A percentile compares a stretch with the other conserved stretches of the same genome.
Evolutionary conservation across 2,797 vertebrate species (phyloP).

Genomic region (Anniella stebbinsi): DNA sequence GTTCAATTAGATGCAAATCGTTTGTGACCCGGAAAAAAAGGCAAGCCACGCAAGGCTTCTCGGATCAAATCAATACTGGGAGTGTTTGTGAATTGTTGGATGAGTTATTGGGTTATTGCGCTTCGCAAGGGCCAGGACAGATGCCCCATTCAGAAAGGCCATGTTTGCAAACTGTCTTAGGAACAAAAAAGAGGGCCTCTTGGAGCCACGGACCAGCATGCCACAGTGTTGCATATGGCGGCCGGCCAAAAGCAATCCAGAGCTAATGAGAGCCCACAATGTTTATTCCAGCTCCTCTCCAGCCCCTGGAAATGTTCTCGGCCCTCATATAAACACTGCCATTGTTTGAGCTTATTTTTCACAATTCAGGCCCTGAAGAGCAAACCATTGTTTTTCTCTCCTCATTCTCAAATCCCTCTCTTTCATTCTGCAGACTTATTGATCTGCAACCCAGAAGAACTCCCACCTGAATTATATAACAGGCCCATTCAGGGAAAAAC

Average conservation of each 20-base stretch:
- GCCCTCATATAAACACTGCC: slow-evolving; percentile 51
- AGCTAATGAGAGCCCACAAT: slow-evolving; percentile 53
- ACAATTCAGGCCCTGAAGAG: slow-evolving; percentile 37
- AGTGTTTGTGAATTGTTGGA: slow-evolving; percentile 58
- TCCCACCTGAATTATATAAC: neutral
- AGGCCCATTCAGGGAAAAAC: neutral
- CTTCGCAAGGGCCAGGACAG: slow-evolving; percentile 59
- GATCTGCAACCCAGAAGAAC: neutral
- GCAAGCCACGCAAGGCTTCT: slow-evolving; percentile 51
- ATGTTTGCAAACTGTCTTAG: slow-evolving; percentile 48
- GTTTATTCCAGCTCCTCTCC: slow-evolving; percentile 62
- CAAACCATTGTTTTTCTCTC: slow-evolving; percentile 53
- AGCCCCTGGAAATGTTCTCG: slow-evolving; percentile 28
- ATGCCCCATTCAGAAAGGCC: slow-evolving; percentile 48
- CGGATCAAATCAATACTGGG: slow-evolving; percentile 51
- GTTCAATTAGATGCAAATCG: slow-evolving; percentile 29
- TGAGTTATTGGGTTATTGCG: slow-evolving; percentile 55
- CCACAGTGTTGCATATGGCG: slow-evolving; percentile 26
- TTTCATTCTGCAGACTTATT: neutral
- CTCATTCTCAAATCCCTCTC: neutral
- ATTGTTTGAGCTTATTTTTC: slow-evolving; percentile 57
- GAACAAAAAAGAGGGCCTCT: slow-evolving; percentile 52
- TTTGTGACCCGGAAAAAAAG: slow-evolving; percentile 39
- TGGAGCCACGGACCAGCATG: slow-evolving; percentile 38
- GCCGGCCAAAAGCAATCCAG: slow-evolving; percentile 60